Percentiles rank a stretch among this genome's conserved stretches.
phyloP scores from a whole-genome alignment of 92 coral and sea anemone species.

The Epizoanthus stellaris region DNA sequence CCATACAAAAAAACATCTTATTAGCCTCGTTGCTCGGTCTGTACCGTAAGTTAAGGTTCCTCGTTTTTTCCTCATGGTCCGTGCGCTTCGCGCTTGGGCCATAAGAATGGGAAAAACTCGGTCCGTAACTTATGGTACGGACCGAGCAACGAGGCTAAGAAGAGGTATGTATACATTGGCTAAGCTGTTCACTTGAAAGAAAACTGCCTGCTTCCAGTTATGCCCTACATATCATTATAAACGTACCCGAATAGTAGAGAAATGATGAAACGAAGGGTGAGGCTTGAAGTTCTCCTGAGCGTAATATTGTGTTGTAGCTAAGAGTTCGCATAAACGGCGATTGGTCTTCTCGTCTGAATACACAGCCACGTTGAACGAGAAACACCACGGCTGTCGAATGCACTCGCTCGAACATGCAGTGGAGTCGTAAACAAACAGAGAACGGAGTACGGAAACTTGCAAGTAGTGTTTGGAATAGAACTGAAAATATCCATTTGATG shows the following conservation, averaged over 20 bases:
- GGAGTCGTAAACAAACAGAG: not conserved
- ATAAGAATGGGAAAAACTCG: no score
- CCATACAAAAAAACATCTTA: no score
- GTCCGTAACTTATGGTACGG: no score
- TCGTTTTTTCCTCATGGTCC: no score
- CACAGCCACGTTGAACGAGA: slow-evolving; percentile 25
- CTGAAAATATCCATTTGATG: not conserved
- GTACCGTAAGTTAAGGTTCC: no score
- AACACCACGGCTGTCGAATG: not conserved
- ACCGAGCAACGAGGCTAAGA: no score
- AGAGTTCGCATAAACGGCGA: slow-evolving; percentile 2
- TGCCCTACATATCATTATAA: not conserved
- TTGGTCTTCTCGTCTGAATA: not conserved
- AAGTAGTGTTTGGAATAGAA: slow-evolving; percentile 14
- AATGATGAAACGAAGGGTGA: slow-evolving; percentile 7
- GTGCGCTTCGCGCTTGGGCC: no score
- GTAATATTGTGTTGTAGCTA: slow-evolving; percentile 8
- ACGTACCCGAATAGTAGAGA: slow-evolving; percentile 13
- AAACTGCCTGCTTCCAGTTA: no score
- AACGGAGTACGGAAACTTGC: slow-evolving; percentile 6
- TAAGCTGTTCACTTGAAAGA: no score
- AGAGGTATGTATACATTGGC: no score
- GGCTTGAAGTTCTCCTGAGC: not conserved
- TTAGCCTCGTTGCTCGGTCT: no score
- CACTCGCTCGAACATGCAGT: slow-evolving; percentile 15